Conservation (phyloP, 2,888 invertebrate genomes). For the Rapana venosa region DNA sequence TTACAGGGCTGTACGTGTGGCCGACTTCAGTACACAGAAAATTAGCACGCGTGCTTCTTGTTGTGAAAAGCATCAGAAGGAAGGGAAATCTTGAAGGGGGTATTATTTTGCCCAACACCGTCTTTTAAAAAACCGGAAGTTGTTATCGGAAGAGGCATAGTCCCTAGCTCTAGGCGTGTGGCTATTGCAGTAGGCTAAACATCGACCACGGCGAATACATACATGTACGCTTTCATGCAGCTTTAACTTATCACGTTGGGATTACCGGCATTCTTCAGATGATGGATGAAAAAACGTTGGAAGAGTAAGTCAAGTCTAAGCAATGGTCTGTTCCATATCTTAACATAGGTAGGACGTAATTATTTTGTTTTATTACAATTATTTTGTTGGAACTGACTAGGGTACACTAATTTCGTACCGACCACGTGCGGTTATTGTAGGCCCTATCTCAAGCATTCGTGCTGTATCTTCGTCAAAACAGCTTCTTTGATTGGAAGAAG, state of each 20-base stretch:
- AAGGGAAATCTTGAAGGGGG: too few relatives aligned
- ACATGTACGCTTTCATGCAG: background rate
- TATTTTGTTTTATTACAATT: background rate
- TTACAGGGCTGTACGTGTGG: too few relatives aligned
- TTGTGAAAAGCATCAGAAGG: too few relatives aligned
- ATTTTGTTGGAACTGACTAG: background rate
- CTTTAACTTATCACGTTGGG: background rate
- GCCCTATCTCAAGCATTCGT: too few relatives aligned
- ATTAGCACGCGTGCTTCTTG: too few relatives aligned
- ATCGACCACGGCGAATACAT: background rate
- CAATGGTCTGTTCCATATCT: background rate
- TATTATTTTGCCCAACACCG: background rate
- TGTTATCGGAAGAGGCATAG: slow-evolving; percentile 29
- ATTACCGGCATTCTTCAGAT: background rate
- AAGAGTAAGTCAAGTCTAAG: slow-evolving; percentile 26
- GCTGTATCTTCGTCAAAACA: too few relatives aligned
- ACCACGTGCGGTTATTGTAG: too few relatives aligned
- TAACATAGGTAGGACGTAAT: background rate
- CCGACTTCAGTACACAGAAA: too few relatives aligned
- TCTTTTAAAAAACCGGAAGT: slow-evolving; percentile 22
- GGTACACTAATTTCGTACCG: too few relatives aligned
- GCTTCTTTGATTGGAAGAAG: too few relatives aligned
- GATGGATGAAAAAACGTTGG: slow-evolving; percentile 43
- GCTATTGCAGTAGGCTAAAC: background rate
- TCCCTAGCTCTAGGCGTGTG: too few relatives aligned